Evolutionary conservation across 92 coral and sea anemone species (phyloP), one percentile per base, ranked within the genome.

Genomic region (Phenganax marumi): DNA sequence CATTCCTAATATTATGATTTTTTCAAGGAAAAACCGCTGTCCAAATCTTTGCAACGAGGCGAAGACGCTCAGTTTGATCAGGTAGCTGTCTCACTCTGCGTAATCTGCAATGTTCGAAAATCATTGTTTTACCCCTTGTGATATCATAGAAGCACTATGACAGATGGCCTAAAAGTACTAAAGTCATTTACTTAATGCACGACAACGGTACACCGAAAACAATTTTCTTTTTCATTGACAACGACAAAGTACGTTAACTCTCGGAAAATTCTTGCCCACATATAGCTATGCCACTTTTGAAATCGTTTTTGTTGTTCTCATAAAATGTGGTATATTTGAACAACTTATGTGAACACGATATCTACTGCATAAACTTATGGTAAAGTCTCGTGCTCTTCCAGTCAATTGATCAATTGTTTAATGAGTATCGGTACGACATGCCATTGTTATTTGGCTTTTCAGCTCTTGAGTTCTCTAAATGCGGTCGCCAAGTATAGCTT

Each of bases 51-150:
- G 54, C 98, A 95, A 77, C 85, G 97, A 85, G 98, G 98, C n/a
- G 98, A 95, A 87, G 98, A 95, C 69, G 89, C 93, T 22, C 98
- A 95, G 47, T 95, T 95, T 92, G 98, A 95, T 58, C 98, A 92
- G 86, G 97, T 92, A 57, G 47, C 63, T 56, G 24, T 14, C 65
- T 48, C 22, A 33, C 55, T 18, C 10, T 52, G 48, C 10, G 8
- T 16, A 63, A 9, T 8, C 11, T 16, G 7, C 47, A 75, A 25
- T n/a, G n/a, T n/a, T n/a, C n/a, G n/a, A n/a, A n/a, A n/a, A n/a
- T 21, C 43, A 33, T 33, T 33, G 43, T 5, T 33, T 33, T 33
- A 33, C 43, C 43, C 43, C 5, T 33, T 33, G 43, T 33, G 43
- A 33, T 33, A 33, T 33, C 5, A 5, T 33, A 33, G 43, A 33